Conservation (phyloP, 2,797 vertebrate species). For the Acipenser transmontanus region DNA sequence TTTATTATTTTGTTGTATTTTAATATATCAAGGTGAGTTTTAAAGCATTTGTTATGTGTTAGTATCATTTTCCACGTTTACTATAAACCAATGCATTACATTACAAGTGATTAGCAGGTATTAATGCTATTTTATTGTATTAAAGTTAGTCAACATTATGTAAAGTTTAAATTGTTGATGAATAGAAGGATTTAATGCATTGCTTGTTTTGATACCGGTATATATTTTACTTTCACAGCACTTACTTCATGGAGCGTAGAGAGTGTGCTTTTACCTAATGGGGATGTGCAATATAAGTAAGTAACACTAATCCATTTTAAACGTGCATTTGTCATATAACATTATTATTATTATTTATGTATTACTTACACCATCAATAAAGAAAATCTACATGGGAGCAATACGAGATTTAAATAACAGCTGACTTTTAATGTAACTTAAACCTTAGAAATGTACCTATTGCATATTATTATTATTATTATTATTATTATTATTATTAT, state of each 20-base stretch:
- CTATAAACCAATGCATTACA: too few species aligned
- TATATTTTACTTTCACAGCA: constrained; percentile 39
- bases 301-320: constrained; percentile 23
- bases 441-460: neutral
- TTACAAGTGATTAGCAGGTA: too few species aligned
- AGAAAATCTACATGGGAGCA: too few species aligned
- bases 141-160: too few species aligned
- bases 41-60: too few species aligned
- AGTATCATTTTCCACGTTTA: too few species aligned
- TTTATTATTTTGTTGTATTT: constrained; percentile 43
- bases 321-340: neutral
- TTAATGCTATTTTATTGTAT: too few species aligned
- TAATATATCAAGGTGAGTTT: constrained; percentile 63
- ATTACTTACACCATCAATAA: too few species aligned
- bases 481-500: constrained; percentile 14
- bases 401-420: too few species aligned
- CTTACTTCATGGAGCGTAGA: constrained; percentile 48
- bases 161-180: too few species aligned
- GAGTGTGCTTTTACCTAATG: constrained; percentile 44
- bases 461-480: constrained; percentile 13
- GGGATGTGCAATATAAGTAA: constrained; percentile 53
- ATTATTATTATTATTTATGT: neutral
- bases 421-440: neutral
- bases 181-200: too few species aligned
- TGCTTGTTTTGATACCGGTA: too few species aligned